phyloP scores from a whole-genome alignment of 2,113 vertebrate species.

The Delphinus delphis region DNA sequence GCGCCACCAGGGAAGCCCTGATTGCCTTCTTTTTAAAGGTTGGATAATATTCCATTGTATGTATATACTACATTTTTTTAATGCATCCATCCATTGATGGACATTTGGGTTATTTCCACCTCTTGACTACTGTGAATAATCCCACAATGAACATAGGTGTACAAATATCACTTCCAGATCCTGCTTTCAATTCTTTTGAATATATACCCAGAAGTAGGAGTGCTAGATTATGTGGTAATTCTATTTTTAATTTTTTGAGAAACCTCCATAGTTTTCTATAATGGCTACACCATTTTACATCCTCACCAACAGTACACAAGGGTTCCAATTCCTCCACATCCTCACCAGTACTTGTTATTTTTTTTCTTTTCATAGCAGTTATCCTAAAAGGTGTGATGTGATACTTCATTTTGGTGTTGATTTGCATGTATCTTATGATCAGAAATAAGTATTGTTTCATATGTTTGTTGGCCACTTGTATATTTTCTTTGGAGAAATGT shows the following conservation, averaged over 20 bases:
- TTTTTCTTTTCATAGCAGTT: background rate
- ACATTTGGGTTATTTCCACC: background rate
- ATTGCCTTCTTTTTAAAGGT: background rate
- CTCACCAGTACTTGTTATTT: background rate
- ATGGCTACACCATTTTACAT: background rate
- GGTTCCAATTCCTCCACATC: background rate
- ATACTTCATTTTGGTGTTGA: background rate
- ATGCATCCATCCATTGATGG: background rate
- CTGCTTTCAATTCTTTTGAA: constrained; percentile 29
- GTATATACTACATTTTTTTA: background rate
- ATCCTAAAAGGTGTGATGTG: background rate
- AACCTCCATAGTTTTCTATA: background rate
- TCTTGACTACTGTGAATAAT: background rate
- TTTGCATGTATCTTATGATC: background rate
- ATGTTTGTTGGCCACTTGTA: background rate
- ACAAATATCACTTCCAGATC: background rate
- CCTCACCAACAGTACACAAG: background rate
- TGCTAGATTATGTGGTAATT: background rate
- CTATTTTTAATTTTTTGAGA: constrained; percentile 1
- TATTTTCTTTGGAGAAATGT: background rate
- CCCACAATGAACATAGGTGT: background rate
- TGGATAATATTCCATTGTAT: background rate
- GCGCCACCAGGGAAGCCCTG: background rate
- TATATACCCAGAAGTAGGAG: background rate
- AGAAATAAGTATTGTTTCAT: background rate